These are phyloP conservation scores for Drosophila murphyi DNA, from an alignment of 1,140 invertebrate genomes.

Conservation along the genomic window DNA sequence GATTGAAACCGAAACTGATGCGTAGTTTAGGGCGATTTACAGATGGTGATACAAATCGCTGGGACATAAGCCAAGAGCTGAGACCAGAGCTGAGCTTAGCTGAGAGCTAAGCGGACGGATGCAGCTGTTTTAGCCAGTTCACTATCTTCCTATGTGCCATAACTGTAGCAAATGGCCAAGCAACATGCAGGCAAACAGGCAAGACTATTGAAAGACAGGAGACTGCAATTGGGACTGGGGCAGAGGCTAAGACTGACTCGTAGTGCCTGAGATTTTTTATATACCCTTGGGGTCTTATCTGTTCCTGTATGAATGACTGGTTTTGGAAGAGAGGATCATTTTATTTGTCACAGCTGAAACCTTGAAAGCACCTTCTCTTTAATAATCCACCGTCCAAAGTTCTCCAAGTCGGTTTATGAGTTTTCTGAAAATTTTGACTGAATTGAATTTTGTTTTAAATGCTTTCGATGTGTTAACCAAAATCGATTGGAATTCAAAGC, in stretches of 20 bases:
- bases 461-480: too few species aligned
- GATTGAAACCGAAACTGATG: conserved; percentile 84
- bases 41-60: conserved; percentile 79
- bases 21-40: conserved; percentile 83
- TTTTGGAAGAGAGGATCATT: too few species aligned
- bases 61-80: conserved; percentile 46
- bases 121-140: conserved; percentile 51
- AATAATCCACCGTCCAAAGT: too few species aligned
- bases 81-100: conserved; percentile 3
- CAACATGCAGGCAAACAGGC: conserved; percentile 63
- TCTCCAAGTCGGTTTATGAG: too few species aligned
- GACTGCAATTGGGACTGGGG: conserved; percentile 4
- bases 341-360: too few species aligned
- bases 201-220: not conserved
- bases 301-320: too few species aligned
- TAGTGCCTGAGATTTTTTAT: conserved; percentile 29
- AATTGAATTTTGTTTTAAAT: too few species aligned
- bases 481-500: too few species aligned
- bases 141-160: conserved; percentile 77
- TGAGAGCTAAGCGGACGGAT: conserved; percentile 10
- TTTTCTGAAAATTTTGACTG: too few species aligned
- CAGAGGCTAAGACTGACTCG: conserved; percentile 1
- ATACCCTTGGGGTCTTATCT: not conserved
- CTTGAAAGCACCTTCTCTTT: too few species aligned
- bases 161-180: conserved; percentile 77